Base-by-base conservation (phyloP, 2,113 vertebrate genomes). In the Cavia aperea region DNA sequence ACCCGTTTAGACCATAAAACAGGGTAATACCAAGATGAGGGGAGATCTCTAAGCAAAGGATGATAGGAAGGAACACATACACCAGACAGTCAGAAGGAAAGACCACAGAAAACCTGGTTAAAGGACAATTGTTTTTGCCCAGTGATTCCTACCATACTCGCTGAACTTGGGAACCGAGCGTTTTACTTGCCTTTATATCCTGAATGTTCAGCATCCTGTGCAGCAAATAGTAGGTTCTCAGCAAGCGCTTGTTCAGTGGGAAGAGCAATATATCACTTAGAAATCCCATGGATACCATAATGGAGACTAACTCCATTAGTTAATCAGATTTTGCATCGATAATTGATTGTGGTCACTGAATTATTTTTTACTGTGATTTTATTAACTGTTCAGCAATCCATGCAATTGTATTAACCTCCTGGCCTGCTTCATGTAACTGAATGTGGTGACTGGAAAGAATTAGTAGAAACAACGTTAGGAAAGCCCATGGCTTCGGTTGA, bases 311-410 rank as follows among this genome's bases (percentile, higher is more conserved):
- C 58, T 66, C 73, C 60, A 90, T 83, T n/a, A 78, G 72, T 83
- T 66, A 92, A 87, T 82, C 82, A 89, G n/a, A 92, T 78, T 92
- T 91, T 62, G 36, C 36, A 36, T 79, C 86, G 91, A 60, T 86
- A 89, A 95, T 83, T 86, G 73, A 94, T 86, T 73, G 39, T 65
- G 68, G 72, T 24, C 73, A 70, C 39, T 82, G 63, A 84, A 90
- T 91, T 62, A 43, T 33, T 58, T 58, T 78, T 63, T 66, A 21
- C 33, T 90, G 36, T 77, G 89, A 92, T 95, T 86, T 94, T 73
- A 66, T 90, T 90, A 86, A 54, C 92, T 83, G 54, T 60, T 83
- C 51, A 43, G 90, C 62, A 92, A 60, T 26, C 82, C n/a, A 0
- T 73, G 15, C 39, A 39, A 49, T 84, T 88, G 10, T 58, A 46